Percentiles rank a stretch among this genome's conserved stretches.
Conservation (phyloP, 2,888 invertebrate genomes). For the Dexiosoma caninum region DNA sequence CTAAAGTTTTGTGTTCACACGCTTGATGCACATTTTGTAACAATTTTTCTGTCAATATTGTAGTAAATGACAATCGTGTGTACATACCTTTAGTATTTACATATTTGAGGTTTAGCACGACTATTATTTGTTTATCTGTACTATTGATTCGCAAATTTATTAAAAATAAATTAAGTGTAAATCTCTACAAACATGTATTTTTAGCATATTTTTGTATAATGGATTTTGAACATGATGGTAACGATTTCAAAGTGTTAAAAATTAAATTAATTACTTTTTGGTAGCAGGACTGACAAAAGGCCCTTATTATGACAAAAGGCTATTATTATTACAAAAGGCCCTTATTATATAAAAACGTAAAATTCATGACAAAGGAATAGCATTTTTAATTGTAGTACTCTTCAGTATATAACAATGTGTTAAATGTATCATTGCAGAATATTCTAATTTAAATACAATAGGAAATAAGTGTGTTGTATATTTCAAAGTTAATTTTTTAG, state of each 20-base stretch:
- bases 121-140: no score
- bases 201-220: not conserved
- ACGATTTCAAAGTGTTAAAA: constrained; percentile 9
- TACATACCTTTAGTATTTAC: no score
- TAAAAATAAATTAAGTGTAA: constrained; percentile 41
- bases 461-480: constrained; percentile 33
- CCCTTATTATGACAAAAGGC: constrained; percentile 49
- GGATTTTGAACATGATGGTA: not conserved
- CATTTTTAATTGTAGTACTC: not conserved
- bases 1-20: no score
- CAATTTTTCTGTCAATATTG: no score
- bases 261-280: constrained; percentile 13
- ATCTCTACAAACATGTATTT: not conserved
- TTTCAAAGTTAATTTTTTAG: constrained; percentile 14
- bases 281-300: constrained; percentile 31
- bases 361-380: constrained; percentile 11
- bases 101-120: no score
- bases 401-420: not conserved
- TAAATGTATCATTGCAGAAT: constrained; percentile 17
- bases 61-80: no score
- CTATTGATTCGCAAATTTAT: no score
- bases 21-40: no score
- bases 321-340: constrained; percentile 45
- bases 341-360: constrained; percentile 7
- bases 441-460: constrained; percentile 40